Evolutionary conservation across 2,797 vertebrate species (phyloP).

Genomic region (Tolypeutes matacus): DNA sequence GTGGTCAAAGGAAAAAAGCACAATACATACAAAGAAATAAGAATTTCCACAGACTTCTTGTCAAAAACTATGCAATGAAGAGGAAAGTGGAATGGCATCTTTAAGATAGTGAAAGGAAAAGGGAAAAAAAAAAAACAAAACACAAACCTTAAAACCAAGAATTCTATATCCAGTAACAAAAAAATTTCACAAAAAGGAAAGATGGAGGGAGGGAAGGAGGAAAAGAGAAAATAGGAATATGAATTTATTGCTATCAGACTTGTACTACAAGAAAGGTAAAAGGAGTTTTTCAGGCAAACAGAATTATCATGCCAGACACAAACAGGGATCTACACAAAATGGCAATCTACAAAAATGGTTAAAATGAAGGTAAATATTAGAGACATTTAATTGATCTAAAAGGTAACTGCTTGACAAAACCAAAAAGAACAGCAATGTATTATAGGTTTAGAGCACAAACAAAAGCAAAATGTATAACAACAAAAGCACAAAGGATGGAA

Average conservation of each 20-base stretch:
- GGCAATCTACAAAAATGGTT: background rate
- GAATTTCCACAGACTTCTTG: background rate
- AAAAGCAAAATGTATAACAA: constrained; percentile 23
- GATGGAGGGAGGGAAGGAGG: background rate
- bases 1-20: background rate
- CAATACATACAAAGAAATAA: background rate
- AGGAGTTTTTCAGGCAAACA: constrained; percentile 28
- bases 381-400: background rate
- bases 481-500: background rate
- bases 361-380: background rate
- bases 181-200: background rate
- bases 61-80: constrained; percentile 17
- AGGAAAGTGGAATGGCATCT: background rate
- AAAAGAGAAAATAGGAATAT: background rate
- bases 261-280: background rate
- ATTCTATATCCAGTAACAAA: background rate
- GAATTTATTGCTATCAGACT: too few relatives aligned
- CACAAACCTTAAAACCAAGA: background rate
- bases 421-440: background rate
- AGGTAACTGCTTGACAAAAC: background rate
- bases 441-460: background rate
- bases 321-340: constrained; percentile 11
- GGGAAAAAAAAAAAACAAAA: background rate
- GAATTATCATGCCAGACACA: background rate
- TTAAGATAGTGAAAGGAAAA: background rate